Base-by-base conservation (phyloP, 2,113 vertebrate species). In the Piaya cayana region DNA sequence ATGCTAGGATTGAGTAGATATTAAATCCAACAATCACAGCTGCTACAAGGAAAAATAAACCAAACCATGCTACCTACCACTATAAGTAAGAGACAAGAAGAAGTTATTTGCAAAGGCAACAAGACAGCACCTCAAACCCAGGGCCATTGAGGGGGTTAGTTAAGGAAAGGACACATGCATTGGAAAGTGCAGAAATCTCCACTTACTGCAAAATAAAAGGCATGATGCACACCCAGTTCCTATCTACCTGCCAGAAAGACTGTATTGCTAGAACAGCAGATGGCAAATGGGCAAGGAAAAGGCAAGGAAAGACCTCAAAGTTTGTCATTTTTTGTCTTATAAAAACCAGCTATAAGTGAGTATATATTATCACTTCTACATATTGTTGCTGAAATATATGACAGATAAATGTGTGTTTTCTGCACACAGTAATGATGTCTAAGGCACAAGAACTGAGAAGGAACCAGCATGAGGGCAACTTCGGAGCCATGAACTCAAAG, bases 11-110 rank as follows among this genome's bases (percentile, higher is more conserved):
- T 76, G 77, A 94, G 93, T 13, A 90, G 64, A 86, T 59, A 78
- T 56, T 82, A 75, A 88, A 81, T 70, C 68, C 15, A 93, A 91
- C 69, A 72, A 90, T 58, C 49, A 42, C 70, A 93, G 64, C 60
- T 90, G 79, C 72, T 75, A 59, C 37, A 81, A 68, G 49, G 42
- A 20, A 92, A 93, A 92, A 21, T 47, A 93, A 93, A 65, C 47
- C 22, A 77, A 90, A 90, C 8, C 0, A 1, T 32, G 42, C 52
- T 2, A 2, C 50, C 42, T 21, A 55, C 36, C 13, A 29, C 32
- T 42, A 58, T 6, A 42, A 69, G n/a, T 21, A 74, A 60, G 53
- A 77, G 64, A 58, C 45, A 58, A n/a, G 39, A 71, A 85, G 70
- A 85, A 85, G 59, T 58, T 80, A 65, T 29, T 62, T 58, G 59